Percentiles rank a stretch among this genome's conserved stretches.
Conservation (phyloP, 2,888 invertebrate species). For the Leptopterna dolabrata region DNA sequence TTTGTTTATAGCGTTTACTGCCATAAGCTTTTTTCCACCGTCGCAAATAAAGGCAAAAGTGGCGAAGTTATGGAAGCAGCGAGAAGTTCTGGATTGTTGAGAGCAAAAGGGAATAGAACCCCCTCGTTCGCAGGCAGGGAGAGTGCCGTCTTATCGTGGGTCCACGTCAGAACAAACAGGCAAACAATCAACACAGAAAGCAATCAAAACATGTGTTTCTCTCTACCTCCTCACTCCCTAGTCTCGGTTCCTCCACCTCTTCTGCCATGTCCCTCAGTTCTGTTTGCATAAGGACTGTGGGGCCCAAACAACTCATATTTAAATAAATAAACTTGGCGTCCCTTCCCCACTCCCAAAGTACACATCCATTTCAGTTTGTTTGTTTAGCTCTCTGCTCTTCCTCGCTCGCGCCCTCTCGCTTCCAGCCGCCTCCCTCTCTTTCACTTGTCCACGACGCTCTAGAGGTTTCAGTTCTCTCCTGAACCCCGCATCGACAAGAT, state of each 20-base stretch:
- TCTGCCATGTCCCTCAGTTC: conserved; percentile 35
- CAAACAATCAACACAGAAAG: conserved; percentile 64
- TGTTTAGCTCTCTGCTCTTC: conserved; percentile 59
- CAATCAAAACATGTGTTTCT: conserved; percentile 65
- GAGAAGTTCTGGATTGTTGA: conserved; percentile 26
- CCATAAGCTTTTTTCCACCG: background rate
- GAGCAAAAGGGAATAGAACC: background rate
- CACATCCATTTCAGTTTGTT: conserved; percentile 62
- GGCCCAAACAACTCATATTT: conserved; percentile 64
- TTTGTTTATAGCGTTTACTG: background rate
- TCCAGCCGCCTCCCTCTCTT: conserved; percentile 7
- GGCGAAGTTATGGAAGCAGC: conserved; percentile 20
- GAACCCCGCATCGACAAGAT: conserved; percentile 10
- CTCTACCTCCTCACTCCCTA: conserved; percentile 51
- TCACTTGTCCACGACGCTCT: conserved; percentile 12
- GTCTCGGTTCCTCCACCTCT: conserved; percentile 12
- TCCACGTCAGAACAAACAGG: conserved; percentile 64
- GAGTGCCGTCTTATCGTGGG: conserved; percentile 58
- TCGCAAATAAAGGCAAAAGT: background rate
- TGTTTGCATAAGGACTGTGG: conserved; percentile 62
- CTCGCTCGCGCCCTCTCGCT: conserved; percentile 48
- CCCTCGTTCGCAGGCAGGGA: conserved; percentile 12
- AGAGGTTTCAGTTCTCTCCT: conserved; percentile 35
- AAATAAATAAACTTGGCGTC: conserved; percentile 64
- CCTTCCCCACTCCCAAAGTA: conserved; percentile 58